A percentile compares a stretch with the other conserved stretches of the same genome.
Evolutionary conservation across 2,113 vertebrate genomes (phyloP).

Genomic region (cattle (Bos taurus)): ARS-UCD2.0 NC_037330.1:6788501-6789000

Average conservation of each 20-base stretch:
- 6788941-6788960: not conserved
- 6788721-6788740: not conserved
- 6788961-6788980: not conserved
- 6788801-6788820: not conserved
- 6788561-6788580: not conserved
- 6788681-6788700: not conserved
- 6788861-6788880: not conserved
- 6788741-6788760: not conserved
- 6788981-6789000: not conserved
- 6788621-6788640: not conserved
- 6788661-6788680: not conserved
- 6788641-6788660: not conserved
- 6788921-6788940: not conserved
- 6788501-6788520: conserved; percentile 5
- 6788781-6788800: not conserved
- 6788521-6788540: not conserved
- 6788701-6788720: not conserved
- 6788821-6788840: not conserved
- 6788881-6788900: not conserved
- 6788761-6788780: not conserved
- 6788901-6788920: not conserved
- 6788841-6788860: not conserved
- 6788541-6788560: not conserved
- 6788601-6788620: not conserved
- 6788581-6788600: not conserved